phyloP scores from a whole-genome alignment of 2,888 invertebrate genomes.

The Physocephala rufipes region DNA sequence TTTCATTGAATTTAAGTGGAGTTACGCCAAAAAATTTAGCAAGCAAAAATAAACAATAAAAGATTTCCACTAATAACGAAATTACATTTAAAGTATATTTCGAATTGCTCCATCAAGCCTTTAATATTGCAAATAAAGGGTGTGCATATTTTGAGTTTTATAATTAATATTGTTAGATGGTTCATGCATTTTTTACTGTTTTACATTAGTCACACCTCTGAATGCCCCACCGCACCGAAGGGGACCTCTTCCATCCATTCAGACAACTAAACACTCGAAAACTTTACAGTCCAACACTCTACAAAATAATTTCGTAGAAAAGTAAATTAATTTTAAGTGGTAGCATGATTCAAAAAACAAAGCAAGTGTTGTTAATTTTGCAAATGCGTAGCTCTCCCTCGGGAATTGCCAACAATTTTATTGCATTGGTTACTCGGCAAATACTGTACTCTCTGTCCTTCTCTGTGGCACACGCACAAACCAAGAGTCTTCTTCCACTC shows the following conservation, averaged over 20 bases:
- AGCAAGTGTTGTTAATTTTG: slow-evolving; percentile 6
- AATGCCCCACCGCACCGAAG: neutral
- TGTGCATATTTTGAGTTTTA: neutral
- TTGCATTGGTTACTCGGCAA: neutral
- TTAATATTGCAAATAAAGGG: no score
- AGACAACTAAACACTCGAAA: no score
- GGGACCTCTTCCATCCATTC: slow-evolving; percentile 1
- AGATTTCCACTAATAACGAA: neutral
- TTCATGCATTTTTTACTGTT: neutral
- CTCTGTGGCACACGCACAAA: neutral
- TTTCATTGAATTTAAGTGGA: neutral
- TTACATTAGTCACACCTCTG: neutral
- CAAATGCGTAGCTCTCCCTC: neutral
- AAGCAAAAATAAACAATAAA: neutral
- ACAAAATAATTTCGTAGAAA: neutral
- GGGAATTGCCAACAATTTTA: neutral
- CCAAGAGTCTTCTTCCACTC: no score
- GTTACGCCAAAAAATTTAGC: neutral
- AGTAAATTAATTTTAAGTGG: slow-evolving; percentile 20
- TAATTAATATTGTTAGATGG: slow-evolving; percentile 20
- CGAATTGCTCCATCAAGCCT: neutral
- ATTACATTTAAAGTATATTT: neutral
- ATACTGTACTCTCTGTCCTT: neutral
- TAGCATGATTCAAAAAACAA: neutral
- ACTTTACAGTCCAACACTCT: neutral